Conservation (phyloP, 2,888 invertebrate species). For the Dolomedes plantarius region DNA sequence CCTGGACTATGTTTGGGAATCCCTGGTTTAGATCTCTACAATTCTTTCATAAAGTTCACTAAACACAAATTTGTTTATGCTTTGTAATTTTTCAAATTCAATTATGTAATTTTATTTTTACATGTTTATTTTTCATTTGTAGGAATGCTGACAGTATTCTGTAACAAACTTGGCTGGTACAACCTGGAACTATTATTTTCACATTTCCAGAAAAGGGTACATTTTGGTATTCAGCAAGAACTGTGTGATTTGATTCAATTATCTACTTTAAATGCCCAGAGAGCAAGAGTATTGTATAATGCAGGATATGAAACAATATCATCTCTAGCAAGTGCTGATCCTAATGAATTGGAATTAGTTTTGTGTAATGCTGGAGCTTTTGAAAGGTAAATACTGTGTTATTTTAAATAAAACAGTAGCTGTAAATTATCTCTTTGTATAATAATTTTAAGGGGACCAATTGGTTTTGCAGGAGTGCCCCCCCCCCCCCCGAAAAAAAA, state of each 20-base stretch:
- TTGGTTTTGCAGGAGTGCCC: too few species aligned
- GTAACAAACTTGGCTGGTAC: slow-evolving; percentile 92
- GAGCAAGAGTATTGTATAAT: slow-evolving; percentile 89
- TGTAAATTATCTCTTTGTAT: neutral
- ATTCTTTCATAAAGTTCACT: too few species aligned
- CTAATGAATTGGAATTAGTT: slow-evolving; percentile 84
- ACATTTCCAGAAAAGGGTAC: slow-evolving; percentile 94
- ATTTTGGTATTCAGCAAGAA: slow-evolving; percentile 95
- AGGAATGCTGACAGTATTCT: slow-evolving; percentile 98
- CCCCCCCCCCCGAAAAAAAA: too few species aligned
- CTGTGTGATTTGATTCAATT: slow-evolving; percentile 92
- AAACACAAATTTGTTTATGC: too few species aligned
- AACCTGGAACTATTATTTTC: slow-evolving; percentile 91
- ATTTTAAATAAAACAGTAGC: too few species aligned
- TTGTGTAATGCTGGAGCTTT: slow-evolving; percentile 85
- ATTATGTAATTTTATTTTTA: too few species aligned
- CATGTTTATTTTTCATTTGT: too few species aligned
- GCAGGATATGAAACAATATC: slow-evolving; percentile 87
- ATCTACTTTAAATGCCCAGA: slow-evolving; percentile 85
- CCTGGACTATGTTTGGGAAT: too few species aligned
- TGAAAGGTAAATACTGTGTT: slow-evolving; percentile 51
- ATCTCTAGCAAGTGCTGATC: slow-evolving; percentile 86
- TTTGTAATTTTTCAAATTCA: too few species aligned
- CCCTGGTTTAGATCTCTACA: too few species aligned
- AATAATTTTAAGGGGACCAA: neutral